These are phyloP conservation scores for Philaethria dido DNA, from an alignment of 2,888 invertebrate genomes.

Conservation along the genomic window DNA sequence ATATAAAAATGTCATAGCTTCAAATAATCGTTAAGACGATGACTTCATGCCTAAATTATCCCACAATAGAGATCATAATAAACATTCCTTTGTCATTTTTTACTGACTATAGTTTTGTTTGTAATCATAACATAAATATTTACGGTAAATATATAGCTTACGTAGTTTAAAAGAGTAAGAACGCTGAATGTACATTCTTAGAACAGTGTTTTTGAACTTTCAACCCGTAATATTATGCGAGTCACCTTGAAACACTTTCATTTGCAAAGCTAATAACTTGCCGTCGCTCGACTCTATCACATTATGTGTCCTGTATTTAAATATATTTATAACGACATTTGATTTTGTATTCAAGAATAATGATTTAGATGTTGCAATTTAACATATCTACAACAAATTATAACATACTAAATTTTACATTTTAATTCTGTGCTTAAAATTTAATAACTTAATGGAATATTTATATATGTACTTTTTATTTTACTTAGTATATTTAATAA, in stretches of 20 bases:
- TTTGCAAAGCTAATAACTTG: constrained; percentile 42
- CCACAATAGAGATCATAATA: background rate
- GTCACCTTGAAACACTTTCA: constrained; percentile 75
- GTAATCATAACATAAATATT: constrained; percentile 7
- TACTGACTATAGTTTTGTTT: background rate
- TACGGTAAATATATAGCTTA: background rate
- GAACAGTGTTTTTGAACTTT: constrained; percentile 53
- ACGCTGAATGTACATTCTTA: background rate
- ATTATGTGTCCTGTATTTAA: constrained; percentile 1
- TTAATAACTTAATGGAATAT: no score
- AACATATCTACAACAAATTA: constrained; percentile 1
- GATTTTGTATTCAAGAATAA: constrained; percentile 1
- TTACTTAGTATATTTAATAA: background rate
- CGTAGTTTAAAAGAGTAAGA: background rate
- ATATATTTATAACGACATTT: background rate
- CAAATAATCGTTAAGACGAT: background rate
- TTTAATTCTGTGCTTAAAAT: background rate
- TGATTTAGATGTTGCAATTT: constrained; percentile 1
- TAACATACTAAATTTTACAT: constrained; percentile 3
- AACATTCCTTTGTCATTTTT: constrained; percentile 14
- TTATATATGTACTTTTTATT: background rate
- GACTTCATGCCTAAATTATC: constrained; percentile 8
- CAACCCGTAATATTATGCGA: constrained; percentile 53
- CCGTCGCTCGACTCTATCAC: constrained; percentile 14
- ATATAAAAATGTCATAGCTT: background rate